phyloP scores from a whole-genome alignment of 2,797 vertebrate genomes.

The Gallinago solitaria region DNA sequence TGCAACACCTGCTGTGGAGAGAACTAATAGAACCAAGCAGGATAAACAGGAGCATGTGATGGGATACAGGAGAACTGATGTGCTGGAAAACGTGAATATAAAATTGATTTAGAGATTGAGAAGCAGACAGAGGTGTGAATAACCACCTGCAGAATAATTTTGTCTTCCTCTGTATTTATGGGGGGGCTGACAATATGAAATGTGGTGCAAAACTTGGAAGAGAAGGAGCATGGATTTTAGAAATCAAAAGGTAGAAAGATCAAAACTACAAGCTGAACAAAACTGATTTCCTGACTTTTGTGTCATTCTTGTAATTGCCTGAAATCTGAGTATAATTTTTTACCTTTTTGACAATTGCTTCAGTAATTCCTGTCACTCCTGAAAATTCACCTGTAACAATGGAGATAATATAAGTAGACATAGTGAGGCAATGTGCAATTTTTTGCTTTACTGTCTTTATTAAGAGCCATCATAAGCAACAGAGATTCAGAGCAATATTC shows the following conservation, averaged over 20 bases:
- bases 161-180: neutral
- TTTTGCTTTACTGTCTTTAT: neutral
- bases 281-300: constrained; percentile 15
- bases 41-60: neutral
- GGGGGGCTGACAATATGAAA: neutral
- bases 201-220: neutral
- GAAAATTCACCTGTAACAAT: neutral
- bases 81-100: neutral
- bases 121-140: neutral
- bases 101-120: neutral
- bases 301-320: neutral
- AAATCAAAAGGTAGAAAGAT: neutral
- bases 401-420: neutral
- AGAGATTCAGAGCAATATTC: neutral
- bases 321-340: neutral
- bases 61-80: neutral
- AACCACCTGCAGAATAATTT: neutral
- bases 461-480: neutral
- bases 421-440: neutral
- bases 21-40: neutral
- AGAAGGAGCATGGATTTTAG: neutral
- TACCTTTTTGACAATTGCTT: neutral
- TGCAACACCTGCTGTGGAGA: neutral
- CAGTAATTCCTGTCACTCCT: neutral
- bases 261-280: neutral